Evolutionary conservation across 2,113 vertebrate genomes (phyloP).

Genomic region (Clinocottus analis): DNA sequence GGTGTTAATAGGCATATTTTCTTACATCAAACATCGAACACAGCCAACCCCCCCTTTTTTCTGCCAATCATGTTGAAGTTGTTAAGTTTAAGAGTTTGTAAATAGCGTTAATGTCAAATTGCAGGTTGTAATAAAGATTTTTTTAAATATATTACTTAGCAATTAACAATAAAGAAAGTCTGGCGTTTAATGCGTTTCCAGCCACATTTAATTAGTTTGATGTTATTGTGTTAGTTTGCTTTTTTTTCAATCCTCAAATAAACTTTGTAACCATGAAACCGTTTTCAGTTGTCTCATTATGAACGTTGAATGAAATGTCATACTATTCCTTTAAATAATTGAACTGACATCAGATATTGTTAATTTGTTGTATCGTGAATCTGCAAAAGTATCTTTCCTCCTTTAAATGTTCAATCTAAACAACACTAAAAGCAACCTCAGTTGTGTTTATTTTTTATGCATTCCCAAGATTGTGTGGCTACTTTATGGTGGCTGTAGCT

Average conservation of each 20-base stretch:
- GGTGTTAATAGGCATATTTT: not conserved
- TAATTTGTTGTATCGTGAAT: not conserved
- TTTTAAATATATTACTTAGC: not conserved
- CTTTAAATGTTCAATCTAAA: not conserved
- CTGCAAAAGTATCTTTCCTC: not conserved
- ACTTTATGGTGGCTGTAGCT: not conserved
- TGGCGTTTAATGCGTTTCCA: not conserved
- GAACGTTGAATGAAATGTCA: not conserved
- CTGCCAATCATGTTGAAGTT: not conserved
- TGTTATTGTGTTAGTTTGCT: not conserved
- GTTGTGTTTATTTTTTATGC: not conserved
- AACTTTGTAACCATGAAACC: not conserved
- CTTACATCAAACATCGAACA: too few relatives aligned
- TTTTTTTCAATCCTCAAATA: not conserved
- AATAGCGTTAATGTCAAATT: not conserved
- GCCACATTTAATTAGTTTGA: not conserved
- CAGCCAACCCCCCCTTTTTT: too few relatives aligned
- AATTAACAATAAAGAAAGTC: not conserved
- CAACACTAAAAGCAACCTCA: not conserved
- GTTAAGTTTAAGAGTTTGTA: conserved; percentile 11
- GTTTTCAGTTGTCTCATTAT: not conserved
- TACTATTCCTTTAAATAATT: not conserved
- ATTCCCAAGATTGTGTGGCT: not conserved
- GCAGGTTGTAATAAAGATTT: not conserved
- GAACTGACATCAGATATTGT: not conserved